phyloP scores from a whole-genome alignment of 2,113 vertebrate genomes.

The Oceanodroma tethys region DNA sequence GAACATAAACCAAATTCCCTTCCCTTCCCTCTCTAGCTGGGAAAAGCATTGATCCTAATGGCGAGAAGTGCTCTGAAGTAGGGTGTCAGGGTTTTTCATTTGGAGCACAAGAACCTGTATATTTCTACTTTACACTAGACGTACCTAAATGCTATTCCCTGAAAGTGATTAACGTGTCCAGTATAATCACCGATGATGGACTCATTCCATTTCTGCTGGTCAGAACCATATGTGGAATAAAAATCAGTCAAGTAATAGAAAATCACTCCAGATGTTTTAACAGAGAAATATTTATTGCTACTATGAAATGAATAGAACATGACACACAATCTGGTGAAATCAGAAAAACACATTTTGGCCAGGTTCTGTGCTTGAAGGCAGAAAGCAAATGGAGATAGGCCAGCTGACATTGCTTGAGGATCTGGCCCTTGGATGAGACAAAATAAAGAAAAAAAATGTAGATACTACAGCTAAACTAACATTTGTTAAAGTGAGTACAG shows the following conservation, averaged over 20 bases:
- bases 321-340: not conserved
- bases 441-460: not conserved
- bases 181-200: not conserved
- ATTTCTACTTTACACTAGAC: not conserved
- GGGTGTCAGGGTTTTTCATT: not conserved
- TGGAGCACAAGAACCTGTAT: not conserved
- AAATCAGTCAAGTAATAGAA: not conserved
- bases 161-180: not conserved
- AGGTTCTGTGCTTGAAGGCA: not conserved
- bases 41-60: not conserved
- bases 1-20: not conserved
- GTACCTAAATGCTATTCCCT: not conserved
- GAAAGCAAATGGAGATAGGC: not conserved
- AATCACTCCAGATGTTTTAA: not conserved
- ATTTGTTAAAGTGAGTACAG: not conserved
- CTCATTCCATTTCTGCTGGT: not conserved
- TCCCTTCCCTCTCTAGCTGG: not conserved
- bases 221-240: not conserved
- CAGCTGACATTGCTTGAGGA: not conserved
- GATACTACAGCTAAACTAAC: not conserved
- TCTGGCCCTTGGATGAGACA: not conserved
- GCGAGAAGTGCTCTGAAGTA: not conserved
- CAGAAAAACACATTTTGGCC: not conserved
- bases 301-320: not conserved
- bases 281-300: not conserved